Conservation (phyloP, 1,140 invertebrate genomes). For the Trichoplusia ni region DNA sequence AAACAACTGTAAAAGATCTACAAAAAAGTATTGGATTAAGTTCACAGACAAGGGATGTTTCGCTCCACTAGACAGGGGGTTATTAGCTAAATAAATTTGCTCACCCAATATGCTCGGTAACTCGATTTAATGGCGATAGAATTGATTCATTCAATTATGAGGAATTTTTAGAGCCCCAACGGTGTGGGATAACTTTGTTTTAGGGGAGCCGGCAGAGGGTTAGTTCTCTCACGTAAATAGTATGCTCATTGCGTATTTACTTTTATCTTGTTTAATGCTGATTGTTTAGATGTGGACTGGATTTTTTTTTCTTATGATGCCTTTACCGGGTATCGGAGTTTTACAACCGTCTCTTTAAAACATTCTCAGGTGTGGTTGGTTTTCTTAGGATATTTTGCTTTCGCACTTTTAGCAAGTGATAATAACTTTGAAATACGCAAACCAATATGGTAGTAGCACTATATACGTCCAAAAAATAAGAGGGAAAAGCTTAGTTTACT, state of each 20-base stretch:
- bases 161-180: constrained; percentile 80
- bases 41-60: constrained; percentile 56
- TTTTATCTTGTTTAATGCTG: constrained; percentile 5
- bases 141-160: constrained; percentile 82
- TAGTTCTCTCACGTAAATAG: constrained; percentile 64
- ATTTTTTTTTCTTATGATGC: too few relatives aligned
- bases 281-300: too few relatives aligned
- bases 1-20: background rate
- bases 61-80: constrained; percentile 58
- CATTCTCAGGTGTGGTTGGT: too few relatives aligned
- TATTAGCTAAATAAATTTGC: constrained; percentile 82
- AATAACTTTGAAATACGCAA: too few relatives aligned
- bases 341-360: too few relatives aligned
- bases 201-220: constrained; percentile 54
- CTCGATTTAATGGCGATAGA: constrained; percentile 81
- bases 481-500: too few relatives aligned
- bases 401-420: too few relatives aligned
- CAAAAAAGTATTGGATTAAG: background rate
- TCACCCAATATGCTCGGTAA: constrained; percentile 80
- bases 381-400: too few relatives aligned
- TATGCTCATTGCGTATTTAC: constrained; percentile 52
- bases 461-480: too few relatives aligned
- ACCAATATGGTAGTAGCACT: too few relatives aligned
- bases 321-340: too few relatives aligned
- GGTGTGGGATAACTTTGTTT: constrained; percentile 69